These are phyloP conservation scores for Macrochelys suwanniensis DNA, from an alignment of 2,797 vertebrate species.

Conservation along the genomic window DNA sequence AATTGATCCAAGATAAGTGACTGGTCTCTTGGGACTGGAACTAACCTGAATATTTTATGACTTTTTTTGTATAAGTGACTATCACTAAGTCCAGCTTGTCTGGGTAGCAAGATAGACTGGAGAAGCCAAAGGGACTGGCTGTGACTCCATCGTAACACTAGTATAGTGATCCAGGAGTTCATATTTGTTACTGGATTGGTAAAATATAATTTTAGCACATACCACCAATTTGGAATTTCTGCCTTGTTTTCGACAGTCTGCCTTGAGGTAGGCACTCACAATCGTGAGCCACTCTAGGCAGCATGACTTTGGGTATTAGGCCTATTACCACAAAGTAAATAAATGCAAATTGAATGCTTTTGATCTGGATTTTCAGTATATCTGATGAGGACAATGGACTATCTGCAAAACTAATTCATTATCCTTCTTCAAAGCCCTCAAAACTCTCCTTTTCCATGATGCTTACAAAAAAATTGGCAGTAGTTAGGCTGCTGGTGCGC, in stretches of 20 bases:
- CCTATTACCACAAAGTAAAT: neutral
- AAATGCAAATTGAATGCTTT: neutral
- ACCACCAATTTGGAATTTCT: neutral
- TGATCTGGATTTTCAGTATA: neutral
- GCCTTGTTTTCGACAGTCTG: neutral
- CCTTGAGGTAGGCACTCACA: neutral
- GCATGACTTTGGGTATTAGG: neutral
- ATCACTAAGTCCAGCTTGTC: neutral
- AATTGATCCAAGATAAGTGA: neutral
- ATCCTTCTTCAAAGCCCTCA: neutral
- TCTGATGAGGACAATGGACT: fast-evolving
- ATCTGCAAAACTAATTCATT: neutral
- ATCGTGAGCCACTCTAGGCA: neutral
- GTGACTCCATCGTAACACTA: neutral
- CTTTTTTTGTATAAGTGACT: neutral
- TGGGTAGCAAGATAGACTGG: neutral
- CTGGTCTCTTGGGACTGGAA: neutral
- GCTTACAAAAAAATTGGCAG: neutral
- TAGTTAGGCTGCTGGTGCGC: neutral
- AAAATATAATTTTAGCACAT: neutral
- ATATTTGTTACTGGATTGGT: neutral
- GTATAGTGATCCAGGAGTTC: neutral
- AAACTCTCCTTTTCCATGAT: neutral
- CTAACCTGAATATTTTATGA: neutral
- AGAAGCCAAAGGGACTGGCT: neutral